Base-by-base conservation (phyloP, 2,113 vertebrate species). In the Megaceryle maxima region DNA sequence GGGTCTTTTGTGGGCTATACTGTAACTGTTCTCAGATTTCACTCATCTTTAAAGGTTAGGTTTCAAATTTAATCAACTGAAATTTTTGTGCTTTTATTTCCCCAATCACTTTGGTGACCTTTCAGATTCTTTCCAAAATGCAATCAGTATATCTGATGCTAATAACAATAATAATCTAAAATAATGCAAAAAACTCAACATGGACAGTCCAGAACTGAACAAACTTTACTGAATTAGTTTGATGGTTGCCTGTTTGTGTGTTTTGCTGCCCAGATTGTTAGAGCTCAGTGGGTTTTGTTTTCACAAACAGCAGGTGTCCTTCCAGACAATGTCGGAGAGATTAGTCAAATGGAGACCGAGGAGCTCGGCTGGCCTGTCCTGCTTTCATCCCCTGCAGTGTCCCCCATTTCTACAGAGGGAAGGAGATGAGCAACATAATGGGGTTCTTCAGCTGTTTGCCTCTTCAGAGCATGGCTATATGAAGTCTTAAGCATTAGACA, bases 401-500 rank as follows among this genome's bases (percentile, higher is more conserved):
- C 70, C 68, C 39, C 26, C 41, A 20, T 26, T 60, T 89, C 21
- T 77, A 46, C 43, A 48, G 22, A 44, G 39, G 33, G 55, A 83
- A 73, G 67, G 28, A 53, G 9, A 15, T 0, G 5, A 73, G 16
- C 35, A 37, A 1, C 16, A 1, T 24, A 57, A 12, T 0, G 0
- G 29, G 22, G 13, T 5, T 13, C 13, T 56, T 82, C 29, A 64
- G 57, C 75, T 70, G 1, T 92, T 50, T 22, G 13, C 16, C 3
- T 2, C 4, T 8, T 35, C 0, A 0, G 2, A 35, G 5, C 20
- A 15, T 3, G 13, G 41, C 4, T 5, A 10, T 43, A 7, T 0
- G 0, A 5, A 22, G 37, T 44, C 81, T 22, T n/a, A 77, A 76
- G 50, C 4, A 16, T 69, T 88, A 4, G 22, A 62, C 20, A 73